Base-by-base conservation (phyloP, 2,113 vertebrate species). In the Plectropomus leopardus region DNA sequence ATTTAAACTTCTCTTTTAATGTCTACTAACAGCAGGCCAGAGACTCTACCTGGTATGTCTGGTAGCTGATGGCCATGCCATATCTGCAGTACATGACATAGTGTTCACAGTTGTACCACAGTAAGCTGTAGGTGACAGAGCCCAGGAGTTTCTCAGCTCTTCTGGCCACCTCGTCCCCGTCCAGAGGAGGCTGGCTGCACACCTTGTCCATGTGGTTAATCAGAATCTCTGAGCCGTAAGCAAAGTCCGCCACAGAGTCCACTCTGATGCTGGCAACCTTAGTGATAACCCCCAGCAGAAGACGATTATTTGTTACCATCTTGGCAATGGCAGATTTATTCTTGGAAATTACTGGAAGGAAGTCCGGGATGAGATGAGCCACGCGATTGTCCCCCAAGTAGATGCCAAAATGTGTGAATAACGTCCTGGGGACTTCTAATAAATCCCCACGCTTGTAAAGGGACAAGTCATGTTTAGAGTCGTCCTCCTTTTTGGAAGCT, bases 21-120 rank as follows among this genome's bases (percentile, higher is more conserved):
- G 6, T n/a, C 19, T 7, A 21, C 28, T 30, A 16, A 48, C 23
- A 30, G 26, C 5, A 9, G 36, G 28, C 24, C 19, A 36, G 30
- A 61, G 15, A 57, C 64, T 47, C 92, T 87, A 99, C 97, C 98
- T 98, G 96, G 88, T 96, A 96, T 0, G 97, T 96, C 95, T 99
- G 98, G 87, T 97, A 96, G 94, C 98, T 99, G 86, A 97, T 91
- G 0, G 94, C 78, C 36, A 95, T 91, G 14, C 96, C 97, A 0
- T 97, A 99, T 80, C 98, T 95, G 95, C 98, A 99, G 95, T 97
- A 95, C 90, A 98, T 99, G 86, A 98, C 98, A 23, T 97, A 99
- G 92, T 99, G 98, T 86, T 99, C 98, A 72, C 98, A 99, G 95
- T 99, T 99, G 94, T 98, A 97, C 98, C 98, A 99, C 66, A 99